Base-by-base conservation (phyloP, 2,113 vertebrate species). In the Rhagologus leucostigma region DNA sequence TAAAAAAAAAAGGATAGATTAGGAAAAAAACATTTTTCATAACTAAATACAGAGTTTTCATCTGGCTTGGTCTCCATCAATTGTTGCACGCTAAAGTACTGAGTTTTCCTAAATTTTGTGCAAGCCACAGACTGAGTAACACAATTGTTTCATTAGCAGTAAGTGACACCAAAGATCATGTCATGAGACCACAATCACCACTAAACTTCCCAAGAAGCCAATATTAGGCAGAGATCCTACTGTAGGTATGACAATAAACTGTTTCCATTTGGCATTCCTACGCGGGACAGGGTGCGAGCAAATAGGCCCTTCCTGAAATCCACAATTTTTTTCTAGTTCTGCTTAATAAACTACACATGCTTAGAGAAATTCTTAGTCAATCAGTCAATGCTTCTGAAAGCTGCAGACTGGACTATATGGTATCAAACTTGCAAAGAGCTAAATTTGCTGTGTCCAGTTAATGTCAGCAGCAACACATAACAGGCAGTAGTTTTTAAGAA, bases 281-380 rank as follows among this genome's bases (percentile, higher is more conserved):
- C 3, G 1, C 37, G 33, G 3, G 42, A 22, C 33, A 22, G 15
- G 5, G 11, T 87, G 7, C 0, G 0, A 7, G 21, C 1, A 3
- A 83, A 83, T 6, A 62, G 21, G 17, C 8, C 50, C 15, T 90
- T 81, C 44, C 56, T 46, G 52, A 87, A 89, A 81, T 42, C 26
- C 50, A 56, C 7, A 10, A 0, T 12, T 41, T 63, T 68, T 80
- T 59, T 30, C 27, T 33, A 29, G 11, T 49, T 89, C 35, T 12
- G 3, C 41, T 82, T 41, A 8, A 9, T 56, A 71, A 91, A 53
- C 24, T 65, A 57, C 12, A 49, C 29, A 37, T 46, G 17, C 49
- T 63, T n/a, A 37, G 24, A 69, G 62, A 79, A 74, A 82, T 21
- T 73, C n/a, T 62, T 12, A 68, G 17, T 29, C 44, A 85, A 64